Base-by-base conservation (phyloP, 2,797 vertebrate genomes). In the Knipowitschia caucasica region DNA sequence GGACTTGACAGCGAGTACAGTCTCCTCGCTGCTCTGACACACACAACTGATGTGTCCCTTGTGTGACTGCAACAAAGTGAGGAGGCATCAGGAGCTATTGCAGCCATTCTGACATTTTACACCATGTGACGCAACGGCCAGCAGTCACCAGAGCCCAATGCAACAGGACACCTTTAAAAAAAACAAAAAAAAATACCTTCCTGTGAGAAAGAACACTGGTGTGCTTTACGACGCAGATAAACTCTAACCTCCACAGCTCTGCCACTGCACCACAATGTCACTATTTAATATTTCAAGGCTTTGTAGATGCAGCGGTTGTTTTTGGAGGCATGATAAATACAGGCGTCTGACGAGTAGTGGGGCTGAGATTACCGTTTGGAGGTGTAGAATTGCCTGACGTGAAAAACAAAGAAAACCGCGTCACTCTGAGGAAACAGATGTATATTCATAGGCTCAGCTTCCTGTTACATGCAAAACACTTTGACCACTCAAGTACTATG, bases 81-180 rank as follows among this genome's bases (percentile, higher is more conserved):
- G 40, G 26, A 45, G 61, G 26, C 47, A 56, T 3, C 24, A 53
- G 46, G 44, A 44, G 60, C 60, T 50, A n/a, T n/a, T n/a, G 63
- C 46, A 68, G 59, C 42, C 23, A 29, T 52, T 55, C 33, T 67
- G 77, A 70, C 73, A 80, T 57, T 59, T 69, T 69, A 68, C 71
- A 73, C 79, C 72, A 62, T 18, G 45, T 55, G 64, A 68, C 1
- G 35, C 52, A 40, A 18, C 43, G 43, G 58, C 64, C 46, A 64
- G 64, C 55, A 60, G 65, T 64, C 53, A 71, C 52, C 57, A 56
- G 57, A 73, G 49, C 59, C 59, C 56, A 12, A 26, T 64, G 77
- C 66, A 78, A 75, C 58, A 42, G 35, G 67, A 74, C 25, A 62
- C 69, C 33, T 0, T 56, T 31, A 30, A 56, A 46, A 56, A n/a